A percentile compares a stretch with the other conserved stretches of the same genome.
Evolutionary conservation across 2,888 invertebrate species (phyloP).

Genomic region (Luperina nickerlii): DNA sequence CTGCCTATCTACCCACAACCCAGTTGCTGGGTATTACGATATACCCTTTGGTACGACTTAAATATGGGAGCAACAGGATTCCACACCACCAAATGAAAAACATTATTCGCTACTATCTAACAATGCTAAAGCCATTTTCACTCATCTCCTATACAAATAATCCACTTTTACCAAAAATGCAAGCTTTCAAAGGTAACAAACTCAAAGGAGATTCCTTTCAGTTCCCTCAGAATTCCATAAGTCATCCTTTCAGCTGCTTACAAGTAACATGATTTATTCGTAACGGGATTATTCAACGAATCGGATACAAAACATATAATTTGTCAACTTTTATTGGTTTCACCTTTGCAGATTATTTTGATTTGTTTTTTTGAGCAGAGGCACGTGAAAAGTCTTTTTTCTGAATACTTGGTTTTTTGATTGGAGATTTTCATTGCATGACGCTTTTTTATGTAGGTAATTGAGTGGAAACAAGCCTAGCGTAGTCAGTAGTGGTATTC

Average conservation of each 20-base stretch:
- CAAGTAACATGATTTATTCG: slow-evolving; percentile 59
- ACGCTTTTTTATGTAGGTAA: not conserved
- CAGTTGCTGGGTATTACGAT: no score
- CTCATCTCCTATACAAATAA: slow-evolving; percentile 36
- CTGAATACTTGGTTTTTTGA: not conserved
- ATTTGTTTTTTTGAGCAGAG: slow-evolving; percentile 47
- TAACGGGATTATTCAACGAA: slow-evolving; percentile 10
- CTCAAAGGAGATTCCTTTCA: slow-evolving; percentile 30
- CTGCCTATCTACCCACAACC: no score
- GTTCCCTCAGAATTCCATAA: slow-evolving; percentile 56
- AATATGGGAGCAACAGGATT: not conserved
- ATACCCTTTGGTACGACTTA: not conserved
- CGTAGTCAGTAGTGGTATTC: no score
- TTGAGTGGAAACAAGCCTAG: not conserved
- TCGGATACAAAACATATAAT: slow-evolving; percentile 50
- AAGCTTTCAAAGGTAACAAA: slow-evolving; percentile 50
- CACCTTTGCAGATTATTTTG: slow-evolving; percentile 19
- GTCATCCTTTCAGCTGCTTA: slow-evolving; percentile 58
- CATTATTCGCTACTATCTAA: not conserved
- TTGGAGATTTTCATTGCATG: not conserved
- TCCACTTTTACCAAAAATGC: slow-evolving; percentile 34
- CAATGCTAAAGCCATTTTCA: slow-evolving; percentile 7
- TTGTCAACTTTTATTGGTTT: slow-evolving; percentile 56
- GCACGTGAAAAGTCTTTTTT: not conserved
- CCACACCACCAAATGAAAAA: not conserved